A percentile compares a stretch with the other conserved stretches of the same genome.
phyloP scores from a whole-genome alignment of 2,888 invertebrate species.

The Allolobophora icterica region DNA sequence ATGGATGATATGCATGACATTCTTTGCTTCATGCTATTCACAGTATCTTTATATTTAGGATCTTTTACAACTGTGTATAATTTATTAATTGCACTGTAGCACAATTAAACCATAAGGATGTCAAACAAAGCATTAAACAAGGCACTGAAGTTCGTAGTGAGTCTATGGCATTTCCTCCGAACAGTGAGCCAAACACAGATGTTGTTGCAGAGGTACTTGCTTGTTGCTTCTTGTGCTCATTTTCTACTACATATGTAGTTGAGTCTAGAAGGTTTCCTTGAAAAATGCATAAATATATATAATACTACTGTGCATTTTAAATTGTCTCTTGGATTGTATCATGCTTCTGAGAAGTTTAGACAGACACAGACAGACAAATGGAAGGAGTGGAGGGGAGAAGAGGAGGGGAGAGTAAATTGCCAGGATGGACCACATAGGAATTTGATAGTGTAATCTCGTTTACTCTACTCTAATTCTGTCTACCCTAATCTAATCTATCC shows the following conservation, averaged over 20 bases:
- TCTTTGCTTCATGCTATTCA: too few relatives aligned
- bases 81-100: too few relatives aligned
- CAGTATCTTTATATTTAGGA: too few relatives aligned
- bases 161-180: background rate
- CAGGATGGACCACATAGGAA: background rate
- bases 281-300: background rate
- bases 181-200: background rate
- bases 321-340: background rate
- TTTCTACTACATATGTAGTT: background rate
- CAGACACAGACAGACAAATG: too few relatives aligned
- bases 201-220: slow-evolving; percentile 3
- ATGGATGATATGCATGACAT: too few relatives aligned
- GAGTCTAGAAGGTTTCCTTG: background rate
- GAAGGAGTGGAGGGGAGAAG: too few relatives aligned
- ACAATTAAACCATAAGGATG: too few relatives aligned
- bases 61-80: too few relatives aligned
- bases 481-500: too few relatives aligned
- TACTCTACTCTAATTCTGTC: too few relatives aligned
- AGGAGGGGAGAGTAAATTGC: too few relatives aligned
- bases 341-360: background rate
- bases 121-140: too few relatives aligned
- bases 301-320: background rate
- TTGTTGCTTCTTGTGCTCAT: background rate
- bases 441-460: background rate
- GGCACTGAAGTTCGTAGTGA: background rate